A percentile compares a stretch with the other conserved stretches of the same genome.
phyloP scores from a whole-genome alignment of 2,888 invertebrate genomes.

The Melipona bicolor region DNA sequence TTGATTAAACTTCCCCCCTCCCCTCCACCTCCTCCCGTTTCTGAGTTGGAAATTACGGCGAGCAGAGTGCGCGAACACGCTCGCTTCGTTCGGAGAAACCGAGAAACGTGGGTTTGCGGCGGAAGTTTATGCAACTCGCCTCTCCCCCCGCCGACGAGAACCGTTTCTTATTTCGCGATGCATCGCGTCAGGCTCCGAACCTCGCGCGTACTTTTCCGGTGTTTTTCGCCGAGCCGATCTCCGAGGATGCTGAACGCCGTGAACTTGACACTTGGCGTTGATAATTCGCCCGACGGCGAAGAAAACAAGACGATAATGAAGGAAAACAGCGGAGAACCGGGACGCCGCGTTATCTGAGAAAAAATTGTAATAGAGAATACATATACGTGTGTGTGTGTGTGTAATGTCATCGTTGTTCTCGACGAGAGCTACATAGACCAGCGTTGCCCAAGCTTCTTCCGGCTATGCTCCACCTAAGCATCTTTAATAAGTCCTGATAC shows the following conservation, averaged over 20 bases:
- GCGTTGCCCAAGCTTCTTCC: too few relatives aligned
- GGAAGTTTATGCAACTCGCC: neutral
- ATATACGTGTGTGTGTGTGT: too few relatives aligned
- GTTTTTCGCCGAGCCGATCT: neutral
- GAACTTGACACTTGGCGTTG: constrained; percentile 29
- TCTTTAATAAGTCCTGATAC: too few relatives aligned
- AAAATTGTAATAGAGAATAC: too few relatives aligned
- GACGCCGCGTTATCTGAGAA: neutral
- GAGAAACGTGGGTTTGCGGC: neutral
- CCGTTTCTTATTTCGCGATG: neutral
- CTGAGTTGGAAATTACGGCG: neutral
- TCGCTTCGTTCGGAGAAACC: neutral
- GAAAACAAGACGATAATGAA: constrained; percentile 15
- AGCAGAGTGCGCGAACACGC: neutral
- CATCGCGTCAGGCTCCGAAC: neutral
- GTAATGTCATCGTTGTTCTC: constrained; percentile 6
- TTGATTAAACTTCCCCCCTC: constrained; percentile 2
- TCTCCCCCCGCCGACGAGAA: too few relatives aligned
- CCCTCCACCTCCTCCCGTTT: too few relatives aligned
- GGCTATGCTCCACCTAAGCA: too few relatives aligned
- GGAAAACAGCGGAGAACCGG: constrained; percentile 1
- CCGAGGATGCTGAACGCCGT: too few relatives aligned
- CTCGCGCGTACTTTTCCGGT: neutral
- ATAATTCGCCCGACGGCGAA: neutral
- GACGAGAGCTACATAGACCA: too few relatives aligned